phyloP scores from a whole-genome alignment of 1,140 invertebrate genomes.

The Drosophila ercepeae region DNA sequence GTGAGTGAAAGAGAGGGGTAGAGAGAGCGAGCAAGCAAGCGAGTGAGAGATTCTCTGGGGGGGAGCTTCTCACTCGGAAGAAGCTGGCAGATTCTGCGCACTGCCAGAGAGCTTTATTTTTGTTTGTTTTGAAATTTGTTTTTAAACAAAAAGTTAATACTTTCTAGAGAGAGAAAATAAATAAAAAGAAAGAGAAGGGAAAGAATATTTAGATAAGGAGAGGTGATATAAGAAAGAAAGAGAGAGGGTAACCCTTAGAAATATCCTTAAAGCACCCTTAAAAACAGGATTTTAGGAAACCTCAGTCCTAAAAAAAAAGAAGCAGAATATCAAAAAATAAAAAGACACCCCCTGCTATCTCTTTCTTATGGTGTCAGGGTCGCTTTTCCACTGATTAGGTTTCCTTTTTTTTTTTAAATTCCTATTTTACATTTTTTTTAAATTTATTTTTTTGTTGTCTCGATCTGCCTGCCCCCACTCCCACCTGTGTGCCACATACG shows the following conservation, averaged over 20 bases:
- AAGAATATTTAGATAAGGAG: no score
- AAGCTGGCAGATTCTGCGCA: conserved; percentile 40
- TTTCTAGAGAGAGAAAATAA: no score
- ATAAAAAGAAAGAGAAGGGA: no score
- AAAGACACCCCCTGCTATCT: background rate
- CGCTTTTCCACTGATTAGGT: no score
- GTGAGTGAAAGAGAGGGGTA: background rate
- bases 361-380: conserved; percentile 7
- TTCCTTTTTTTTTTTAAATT: no score
- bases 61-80: conserved; percentile 13
- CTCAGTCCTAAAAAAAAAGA: no score
- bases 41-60: background rate
- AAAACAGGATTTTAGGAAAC: background rate
- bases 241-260: no score
- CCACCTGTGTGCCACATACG: conserved; percentile 12
- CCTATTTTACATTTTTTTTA: background rate
- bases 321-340: background rate
- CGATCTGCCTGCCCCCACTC: background rate
- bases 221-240: no score
- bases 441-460: no score
- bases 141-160: no score
- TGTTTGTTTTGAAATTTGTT: no score
- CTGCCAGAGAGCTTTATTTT: background rate
- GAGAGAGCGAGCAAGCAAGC: background rate
- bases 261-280: background rate